These are phyloP conservation scores for Arctia plantaginis DNA, from an alignment of 2,888 invertebrate genomes.

Conservation along the genomic window DNA sequence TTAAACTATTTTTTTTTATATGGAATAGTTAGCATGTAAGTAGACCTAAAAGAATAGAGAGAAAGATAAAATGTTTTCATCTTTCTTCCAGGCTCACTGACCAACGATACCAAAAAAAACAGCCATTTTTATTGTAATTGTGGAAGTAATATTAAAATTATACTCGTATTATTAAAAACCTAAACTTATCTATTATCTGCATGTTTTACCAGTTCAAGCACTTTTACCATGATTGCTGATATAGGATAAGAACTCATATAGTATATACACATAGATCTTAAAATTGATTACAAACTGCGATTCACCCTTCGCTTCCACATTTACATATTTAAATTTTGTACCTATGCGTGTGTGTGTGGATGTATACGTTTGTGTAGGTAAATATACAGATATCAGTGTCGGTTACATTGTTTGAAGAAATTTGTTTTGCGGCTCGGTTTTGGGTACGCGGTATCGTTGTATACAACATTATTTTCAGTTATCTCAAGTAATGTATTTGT, in stretches of 20 bases:
- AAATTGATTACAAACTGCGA: constrained; percentile 22
- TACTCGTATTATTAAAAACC: too few species aligned
- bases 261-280: neutral
- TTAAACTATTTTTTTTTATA: too few species aligned
- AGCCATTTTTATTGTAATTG: too few species aligned
- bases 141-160: too few species aligned
- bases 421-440: neutral
- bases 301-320: neutral
- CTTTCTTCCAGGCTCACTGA: too few species aligned
- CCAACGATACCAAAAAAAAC: too few species aligned
- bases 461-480: neutral
- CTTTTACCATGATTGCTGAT: constrained; percentile 10
- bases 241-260: neutral
- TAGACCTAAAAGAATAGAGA: too few species aligned
- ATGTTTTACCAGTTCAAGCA: neutral
- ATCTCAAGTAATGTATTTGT: neutral
- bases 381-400: neutral
- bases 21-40: too few species aligned
- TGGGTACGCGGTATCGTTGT: neutral
- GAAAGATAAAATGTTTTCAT: too few species aligned
- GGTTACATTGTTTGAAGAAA: neutral
- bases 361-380: neutral
- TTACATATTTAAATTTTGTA: constrained; percentile 14
- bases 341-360: too few species aligned
- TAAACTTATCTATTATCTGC: neutral